Evolutionary conservation across 1,140 invertebrate genomes (phyloP).

Genomic region (Theocolax elegans): DNA sequence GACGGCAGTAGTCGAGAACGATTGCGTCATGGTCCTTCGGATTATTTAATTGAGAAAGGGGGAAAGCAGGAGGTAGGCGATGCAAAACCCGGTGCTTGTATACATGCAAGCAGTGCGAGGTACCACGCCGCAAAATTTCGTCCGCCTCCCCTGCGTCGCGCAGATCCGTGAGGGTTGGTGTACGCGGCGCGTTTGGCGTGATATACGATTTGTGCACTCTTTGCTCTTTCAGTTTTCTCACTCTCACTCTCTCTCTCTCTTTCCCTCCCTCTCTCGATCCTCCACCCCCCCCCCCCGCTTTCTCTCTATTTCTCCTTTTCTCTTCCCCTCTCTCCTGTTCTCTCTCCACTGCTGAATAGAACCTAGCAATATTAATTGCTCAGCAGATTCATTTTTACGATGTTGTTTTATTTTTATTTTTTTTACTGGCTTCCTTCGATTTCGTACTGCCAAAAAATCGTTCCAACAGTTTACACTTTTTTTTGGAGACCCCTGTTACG

Average conservation of each 20-base stretch:
- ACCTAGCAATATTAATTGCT: conserved; percentile 35
- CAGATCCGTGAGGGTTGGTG: conserved; percentile 8
- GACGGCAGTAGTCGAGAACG: background rate
- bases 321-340: conserved; percentile 3
- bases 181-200: conserved; percentile 19
- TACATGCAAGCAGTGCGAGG: background rate
- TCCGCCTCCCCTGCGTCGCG: background rate
- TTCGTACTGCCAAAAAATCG: conserved; percentile 19
- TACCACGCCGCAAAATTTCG: conserved; percentile 15
- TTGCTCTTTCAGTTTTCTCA: no score
- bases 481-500: background rate
- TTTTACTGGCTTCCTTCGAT: background rate
- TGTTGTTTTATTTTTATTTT: conserved; percentile 22
- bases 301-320: no score
- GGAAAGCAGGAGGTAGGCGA: no score
- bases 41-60: conserved; percentile 26
- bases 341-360: background rate
- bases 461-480: conserved; percentile 12
- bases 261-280: no score
- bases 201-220: conserved; percentile 36
- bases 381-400: conserved; percentile 35
- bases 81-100: background rate
- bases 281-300: background rate
- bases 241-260: background rate
- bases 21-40: background rate